Evolutionary conservation across 2,888 invertebrate species (phyloP), one percentile per base, ranked within the genome.

Genomic region (Apamea sordens): DNA sequence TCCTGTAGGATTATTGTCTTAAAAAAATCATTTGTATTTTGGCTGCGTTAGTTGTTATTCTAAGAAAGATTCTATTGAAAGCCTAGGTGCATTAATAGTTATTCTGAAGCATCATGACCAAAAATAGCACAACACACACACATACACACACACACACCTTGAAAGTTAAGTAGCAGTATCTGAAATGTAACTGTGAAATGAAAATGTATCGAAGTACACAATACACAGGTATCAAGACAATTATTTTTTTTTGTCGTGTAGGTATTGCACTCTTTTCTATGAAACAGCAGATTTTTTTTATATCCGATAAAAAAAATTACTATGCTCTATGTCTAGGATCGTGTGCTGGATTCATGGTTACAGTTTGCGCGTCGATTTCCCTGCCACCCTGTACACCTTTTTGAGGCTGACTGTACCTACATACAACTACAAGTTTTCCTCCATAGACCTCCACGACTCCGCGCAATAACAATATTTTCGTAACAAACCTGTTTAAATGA

Each of bases 401-500:
- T 7, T 61, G 28, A 61, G 28, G 15, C 28, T 21, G 28, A 28
- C 50, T 28, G 50, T 71, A 72, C 18, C 11, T n/a, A 73, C 18
- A 73, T 5, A 50, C 24, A 21, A 67, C 28, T 7, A 50, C 24
- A 21, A 67, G 24, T 7, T 56, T 76, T 56, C 41, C 56, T 59
- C 15, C 28, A 74, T 21, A 61, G 36, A 75, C 15, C 32, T 28
- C 32, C 10, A 68, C n/a, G 3, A 65, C 15, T 69, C 21, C 11
- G 10, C 28, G 44, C 53, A 61, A 53, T 41, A 80, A 76, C 47
- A 82, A 77, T 71, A 77, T 77, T 77, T 79, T 65, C 36, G 36
- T 63, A 56, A 65, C 32, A 79, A 79, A 79, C 80, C 79, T 67
- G 82, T 83, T 79, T 59, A 36, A 63, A 75, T 72, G 47, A 84